Percentiles rank a stretch among this genome's conserved stretches.
These are phyloP conservation scores for Hippopotamus amphibius DNA, from an alignment of 2,113 vertebrate genomes.

Conservation along the genomic window DNA sequence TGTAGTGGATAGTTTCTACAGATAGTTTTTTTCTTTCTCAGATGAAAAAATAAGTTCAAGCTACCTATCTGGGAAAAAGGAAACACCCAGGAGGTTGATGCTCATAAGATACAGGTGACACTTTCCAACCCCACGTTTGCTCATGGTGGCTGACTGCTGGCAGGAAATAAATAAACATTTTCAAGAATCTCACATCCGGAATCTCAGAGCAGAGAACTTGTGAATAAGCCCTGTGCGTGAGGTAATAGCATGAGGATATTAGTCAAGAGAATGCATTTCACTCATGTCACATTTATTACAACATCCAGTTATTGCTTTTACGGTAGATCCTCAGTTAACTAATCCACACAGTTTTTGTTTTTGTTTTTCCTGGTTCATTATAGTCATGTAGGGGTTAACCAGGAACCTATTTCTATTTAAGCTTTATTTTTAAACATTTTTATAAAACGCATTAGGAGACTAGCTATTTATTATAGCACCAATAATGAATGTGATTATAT, in stretches of 20 bases:
- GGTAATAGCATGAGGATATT: neutral
- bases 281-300: slow-evolving; percentile 4
- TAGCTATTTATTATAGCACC: neutral
- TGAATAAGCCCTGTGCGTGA: neutral
- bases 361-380: neutral
- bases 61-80: neutral
- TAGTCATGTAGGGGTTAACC: neutral
- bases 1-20: neutral
- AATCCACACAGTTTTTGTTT: neutral
- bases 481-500: neutral
- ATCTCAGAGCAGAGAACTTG: slow-evolving; percentile 14
- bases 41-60: slow-evolving; percentile 7
- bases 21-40: neutral
- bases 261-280: neutral
- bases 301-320: neutral
- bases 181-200: slow-evolving; percentile 30
- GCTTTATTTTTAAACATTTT: slow-evolving; percentile 9
- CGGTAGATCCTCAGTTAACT: neutral
- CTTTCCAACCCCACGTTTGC: neutral
- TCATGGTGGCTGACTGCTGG: neutral
- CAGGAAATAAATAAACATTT: slow-evolving; percentile 69
- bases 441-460: neutral
- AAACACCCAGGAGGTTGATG: neutral
- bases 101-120: neutral
- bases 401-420: neutral